Evolutionary conservation across 2,113 vertebrate genomes (phyloP), one percentile per base, ranked within the genome.

Genomic region (Ascaphus truei): DNA sequence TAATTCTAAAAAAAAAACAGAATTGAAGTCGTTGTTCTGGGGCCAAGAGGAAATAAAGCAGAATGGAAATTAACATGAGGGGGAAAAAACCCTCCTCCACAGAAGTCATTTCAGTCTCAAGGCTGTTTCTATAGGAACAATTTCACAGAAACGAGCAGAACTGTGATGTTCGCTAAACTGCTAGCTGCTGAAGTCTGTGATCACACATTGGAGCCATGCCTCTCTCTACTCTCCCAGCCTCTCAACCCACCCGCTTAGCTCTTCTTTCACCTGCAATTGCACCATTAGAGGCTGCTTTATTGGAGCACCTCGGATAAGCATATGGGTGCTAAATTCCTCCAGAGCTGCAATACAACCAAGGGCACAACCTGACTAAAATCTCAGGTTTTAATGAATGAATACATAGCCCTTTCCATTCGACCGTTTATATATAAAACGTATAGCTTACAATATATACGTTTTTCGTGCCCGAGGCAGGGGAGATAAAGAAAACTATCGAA

Each of bases 121-220:
- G 67, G 67, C 67, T 61, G 67, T 71, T 71, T 71, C 67, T 71
- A 71, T 71, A 71, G 67, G 67, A 71, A 71, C 67, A 60, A 59
- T 61, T 61, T 71, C 67, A 71, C 45, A 51, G 67, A 61, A 43
- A 36, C 16, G 31, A 60, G 30, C 30, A 27, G 41, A 59, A 27
- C 45, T 60, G 31, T 69, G 57, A 71, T 71, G 33, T 71, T 59
- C 43, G 33, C 52, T 45, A 56, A 66, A 66, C 36, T 31, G 37
- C 25, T 27, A 41, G 45, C 56, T 50, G 43, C 43, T 39, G 22
- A 29, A 7, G 45, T 37, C 34, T 61, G 56, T 50, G 33, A 41
- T 61, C 45, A 61, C 25, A 52, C 47, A 61, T 39, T 71, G 18
- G 18, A 48, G 29, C 30, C 29, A 26, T 33, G 30, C 18, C 39